phyloP scores from a whole-genome alignment of 2,888 invertebrate genomes.

The Lucinisca nassula region DNA sequence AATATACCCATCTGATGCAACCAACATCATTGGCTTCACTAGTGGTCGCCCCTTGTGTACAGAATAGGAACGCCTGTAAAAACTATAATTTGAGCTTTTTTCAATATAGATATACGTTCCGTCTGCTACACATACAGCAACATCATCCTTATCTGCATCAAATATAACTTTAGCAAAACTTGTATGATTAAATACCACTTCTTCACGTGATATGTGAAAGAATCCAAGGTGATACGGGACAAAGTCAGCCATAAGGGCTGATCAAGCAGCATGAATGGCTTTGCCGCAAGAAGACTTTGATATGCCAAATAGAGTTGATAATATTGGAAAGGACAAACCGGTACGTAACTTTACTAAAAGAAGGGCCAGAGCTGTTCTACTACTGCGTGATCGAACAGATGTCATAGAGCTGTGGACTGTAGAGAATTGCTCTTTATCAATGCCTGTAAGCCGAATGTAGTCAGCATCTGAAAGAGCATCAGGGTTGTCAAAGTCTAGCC shows the following conservation, averaged over 20 bases:
- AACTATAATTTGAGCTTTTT: neutral
- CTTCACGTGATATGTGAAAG: slow-evolving; percentile 27
- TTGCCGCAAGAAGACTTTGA: slow-evolving; percentile 37
- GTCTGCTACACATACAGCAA: slow-evolving; percentile 55
- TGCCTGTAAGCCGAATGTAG: slow-evolving; percentile 24
- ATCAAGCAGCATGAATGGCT: slow-evolving; percentile 37
- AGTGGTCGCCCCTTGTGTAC: neutral
- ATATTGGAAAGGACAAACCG: slow-evolving; percentile 38
- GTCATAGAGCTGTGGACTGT: neutral
- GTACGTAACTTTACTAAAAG: slow-evolving; percentile 51
- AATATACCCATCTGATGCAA: neutral
- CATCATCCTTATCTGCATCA: neutral
- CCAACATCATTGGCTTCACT: slow-evolving; percentile 1
- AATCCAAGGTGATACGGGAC: slow-evolving; percentile 48
- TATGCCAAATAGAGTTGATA: slow-evolving; percentile 52
- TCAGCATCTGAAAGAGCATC: slow-evolving; percentile 33
- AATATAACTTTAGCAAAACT: slow-evolving; percentile 53
- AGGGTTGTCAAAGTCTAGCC: slow-evolving; percentile 9
- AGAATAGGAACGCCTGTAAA: neutral
- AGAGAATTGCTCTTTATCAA: slow-evolving; percentile 32
- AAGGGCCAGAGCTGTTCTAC: slow-evolving; percentile 41
- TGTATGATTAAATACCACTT: slow-evolving; percentile 57
- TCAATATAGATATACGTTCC: slow-evolving; percentile 57
- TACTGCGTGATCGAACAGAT: slow-evolving; percentile 37
- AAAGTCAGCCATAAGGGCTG: slow-evolving; percentile 34